A percentile compares a stretch with the other conserved stretches of the same genome.
These are phyloP conservation scores for Agonum fuliginosum DNA, from an alignment of 2,888 invertebrate species.

Conservation along the genomic window DNA sequence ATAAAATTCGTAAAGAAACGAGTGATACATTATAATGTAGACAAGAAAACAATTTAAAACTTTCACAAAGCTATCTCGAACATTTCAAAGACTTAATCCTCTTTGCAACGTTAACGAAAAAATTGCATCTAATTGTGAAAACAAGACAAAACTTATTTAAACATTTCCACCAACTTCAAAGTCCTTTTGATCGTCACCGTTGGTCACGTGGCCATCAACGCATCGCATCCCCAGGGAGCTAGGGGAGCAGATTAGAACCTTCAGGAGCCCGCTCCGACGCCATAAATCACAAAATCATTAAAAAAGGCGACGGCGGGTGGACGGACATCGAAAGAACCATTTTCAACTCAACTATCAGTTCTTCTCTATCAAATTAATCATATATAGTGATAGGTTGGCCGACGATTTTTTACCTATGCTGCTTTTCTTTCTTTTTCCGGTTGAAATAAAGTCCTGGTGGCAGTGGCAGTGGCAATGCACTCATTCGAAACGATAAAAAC, in stretches of 20 bases:
- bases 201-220: slow-evolving; percentile 45
- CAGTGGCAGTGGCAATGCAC: slow-evolving; percentile 49
- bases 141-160: slow-evolving; percentile 38
- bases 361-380: slow-evolving; percentile 48
- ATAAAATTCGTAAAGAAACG: slow-evolving; percentile 22
- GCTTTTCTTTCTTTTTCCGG: slow-evolving; percentile 40
- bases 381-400: slow-evolving; percentile 40
- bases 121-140: slow-evolving; percentile 49
- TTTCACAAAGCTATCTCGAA: slow-evolving; percentile 38
- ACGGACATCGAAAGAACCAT: slow-evolving; percentile 14
- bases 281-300: slow-evolving; percentile 55
- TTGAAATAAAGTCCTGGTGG: slow-evolving; percentile 22
- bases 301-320: slow-evolving; percentile 42
- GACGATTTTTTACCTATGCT: slow-evolving; percentile 45
- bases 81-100: slow-evolving; percentile 41
- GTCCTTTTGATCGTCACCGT: slow-evolving; percentile 27
- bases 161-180: slow-evolving; percentile 36
- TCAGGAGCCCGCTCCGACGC: slow-evolving; percentile 20
- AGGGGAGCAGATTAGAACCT: slow-evolving; percentile 48
- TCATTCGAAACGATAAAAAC: slow-evolving; percentile 59
- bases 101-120: slow-evolving; percentile 42
- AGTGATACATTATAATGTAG: slow-evolving; percentile 46
- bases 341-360: slow-evolving; percentile 46
- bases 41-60: slow-evolving; percentile 49
- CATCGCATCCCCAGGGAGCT: slow-evolving; percentile 5